A percentile compares a stretch with the other conserved stretches of the same genome.
These are phyloP conservation scores for Drosophila incognita DNA, from an alignment of 2,888 invertebrate genomes.

Conservation along the genomic window DNA sequence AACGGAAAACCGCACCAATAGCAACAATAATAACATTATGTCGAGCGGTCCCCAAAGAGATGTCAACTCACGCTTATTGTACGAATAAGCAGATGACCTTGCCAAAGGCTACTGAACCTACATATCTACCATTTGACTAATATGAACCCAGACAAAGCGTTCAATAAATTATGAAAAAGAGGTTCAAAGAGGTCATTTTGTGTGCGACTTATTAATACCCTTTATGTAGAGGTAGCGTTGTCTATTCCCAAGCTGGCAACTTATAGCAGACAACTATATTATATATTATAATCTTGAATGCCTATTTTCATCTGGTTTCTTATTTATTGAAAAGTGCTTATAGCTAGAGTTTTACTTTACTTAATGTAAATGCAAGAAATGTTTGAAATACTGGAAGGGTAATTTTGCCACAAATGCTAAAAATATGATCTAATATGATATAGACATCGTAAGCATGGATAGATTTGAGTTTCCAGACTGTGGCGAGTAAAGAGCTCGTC, in stretches of 20 bases:
- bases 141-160: slow-evolving; percentile 13
- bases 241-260: background rate
- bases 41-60: slow-evolving; percentile 40
- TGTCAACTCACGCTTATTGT: slow-evolving; percentile 56
- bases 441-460: background rate
- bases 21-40: slow-evolving; percentile 3
- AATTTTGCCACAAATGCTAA: background rate
- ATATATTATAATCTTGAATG: background rate
- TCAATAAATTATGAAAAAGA: slow-evolving; percentile 33
- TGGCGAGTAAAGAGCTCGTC: background rate
- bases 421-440: background rate
- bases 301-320: too few relatives aligned
- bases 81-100: slow-evolving; percentile 48
- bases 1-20: slow-evolving; percentile 11
- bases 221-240: background rate
- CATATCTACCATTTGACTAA: slow-evolving; percentile 46
- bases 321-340: too few relatives aligned
- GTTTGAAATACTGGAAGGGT: background rate
- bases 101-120: slow-evolving; percentile 54
- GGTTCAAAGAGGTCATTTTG: slow-evolving; percentile 10
- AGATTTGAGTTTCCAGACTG: background rate
- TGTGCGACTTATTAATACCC: slow-evolving; percentile 13
- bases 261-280: background rate
- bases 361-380: background rate
- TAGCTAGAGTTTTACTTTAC: too few relatives aligned